phyloP scores from a whole-genome alignment of 2,797 vertebrate genomes.

The Sebastes itinus region DNA sequence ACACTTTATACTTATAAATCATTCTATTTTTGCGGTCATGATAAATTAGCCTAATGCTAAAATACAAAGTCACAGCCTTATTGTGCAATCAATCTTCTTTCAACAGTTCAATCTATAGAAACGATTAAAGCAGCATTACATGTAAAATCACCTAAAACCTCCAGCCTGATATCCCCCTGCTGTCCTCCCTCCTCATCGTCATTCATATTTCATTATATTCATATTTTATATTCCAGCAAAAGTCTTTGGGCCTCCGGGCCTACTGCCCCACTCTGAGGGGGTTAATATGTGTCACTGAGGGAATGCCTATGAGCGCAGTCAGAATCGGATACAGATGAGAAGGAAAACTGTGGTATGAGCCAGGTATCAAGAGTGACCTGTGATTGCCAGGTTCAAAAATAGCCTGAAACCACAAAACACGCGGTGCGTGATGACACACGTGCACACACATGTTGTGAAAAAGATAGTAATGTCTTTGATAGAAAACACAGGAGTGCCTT shows the following conservation, averaged over 20 bases:
- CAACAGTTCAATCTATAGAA: background rate
- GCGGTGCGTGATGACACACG: background rate
- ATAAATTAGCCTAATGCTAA: background rate
- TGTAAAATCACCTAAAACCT: background rate
- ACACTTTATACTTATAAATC: background rate
- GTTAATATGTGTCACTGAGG: constrained; percentile 30
- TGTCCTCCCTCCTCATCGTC: background rate
- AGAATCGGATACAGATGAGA: constrained; percentile 22
- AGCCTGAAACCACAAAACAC: constrained; percentile 13
- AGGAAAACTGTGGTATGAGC: constrained; percentile 8
- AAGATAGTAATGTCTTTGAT: constrained; percentile 34
- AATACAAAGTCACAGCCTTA: background rate
- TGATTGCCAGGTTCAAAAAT: constrained; percentile 44
- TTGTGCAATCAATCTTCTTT: background rate
- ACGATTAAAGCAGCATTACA: background rate
- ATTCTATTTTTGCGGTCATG: background rate
- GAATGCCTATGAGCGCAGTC: constrained; percentile 32
- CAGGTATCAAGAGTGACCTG: constrained; percentile 48
- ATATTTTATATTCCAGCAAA: background rate
- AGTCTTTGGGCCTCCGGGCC: background rate
- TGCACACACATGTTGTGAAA: constrained; percentile 5
- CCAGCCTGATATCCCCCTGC: background rate
- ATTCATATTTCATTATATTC: background rate
- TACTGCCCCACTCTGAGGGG: background rate
- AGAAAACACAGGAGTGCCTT: constrained; percentile 27